These are phyloP conservation scores for Chelonus formosanus DNA, from an alignment of 2,888 invertebrate species.

Conservation along the genomic window DNA sequence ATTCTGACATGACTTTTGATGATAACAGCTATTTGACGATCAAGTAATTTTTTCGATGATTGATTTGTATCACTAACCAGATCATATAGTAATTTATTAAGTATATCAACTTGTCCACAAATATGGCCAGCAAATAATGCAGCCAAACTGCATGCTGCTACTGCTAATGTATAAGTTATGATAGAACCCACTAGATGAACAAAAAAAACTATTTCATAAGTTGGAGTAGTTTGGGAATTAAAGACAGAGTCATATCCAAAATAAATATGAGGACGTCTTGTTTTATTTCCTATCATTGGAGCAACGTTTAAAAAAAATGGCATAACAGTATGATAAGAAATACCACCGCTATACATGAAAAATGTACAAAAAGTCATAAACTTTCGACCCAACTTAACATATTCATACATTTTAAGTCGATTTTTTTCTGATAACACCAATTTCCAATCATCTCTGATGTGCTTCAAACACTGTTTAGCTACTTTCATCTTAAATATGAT, in stretches of 20 bases:
- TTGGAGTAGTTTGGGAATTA: constrained; percentile 40
- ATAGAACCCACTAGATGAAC: constrained; percentile 38
- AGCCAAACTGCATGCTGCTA: constrained; percentile 42
- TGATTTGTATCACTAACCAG: neutral
- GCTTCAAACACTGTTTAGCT: constrained; percentile 35
- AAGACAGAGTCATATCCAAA: constrained; percentile 38
- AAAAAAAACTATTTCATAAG: constrained; percentile 46
- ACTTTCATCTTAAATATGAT: constrained; percentile 32
- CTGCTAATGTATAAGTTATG: constrained; percentile 38
- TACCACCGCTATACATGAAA: constrained; percentile 47
- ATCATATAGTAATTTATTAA: neutral
- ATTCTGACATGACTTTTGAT: constrained; percentile 42
- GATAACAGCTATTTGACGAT: constrained; percentile 39
- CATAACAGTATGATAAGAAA: constrained; percentile 44
- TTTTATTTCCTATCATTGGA: constrained; percentile 31
- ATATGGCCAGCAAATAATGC: constrained; percentile 45
- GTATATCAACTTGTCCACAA: constrained; percentile 40
- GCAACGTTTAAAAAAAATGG: constrained; percentile 38
- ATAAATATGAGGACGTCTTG: constrained; percentile 37
- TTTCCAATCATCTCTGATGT: constrained; percentile 37
- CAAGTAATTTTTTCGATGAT: constrained; percentile 9
- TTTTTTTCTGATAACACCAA: constrained; percentile 35
- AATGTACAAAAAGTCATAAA: constrained; percentile 43
- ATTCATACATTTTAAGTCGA: constrained; percentile 36
- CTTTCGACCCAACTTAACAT: constrained; percentile 24